Conservation (phyloP, 2,113 vertebrate species). For the Macaca mulatta region DNA sequence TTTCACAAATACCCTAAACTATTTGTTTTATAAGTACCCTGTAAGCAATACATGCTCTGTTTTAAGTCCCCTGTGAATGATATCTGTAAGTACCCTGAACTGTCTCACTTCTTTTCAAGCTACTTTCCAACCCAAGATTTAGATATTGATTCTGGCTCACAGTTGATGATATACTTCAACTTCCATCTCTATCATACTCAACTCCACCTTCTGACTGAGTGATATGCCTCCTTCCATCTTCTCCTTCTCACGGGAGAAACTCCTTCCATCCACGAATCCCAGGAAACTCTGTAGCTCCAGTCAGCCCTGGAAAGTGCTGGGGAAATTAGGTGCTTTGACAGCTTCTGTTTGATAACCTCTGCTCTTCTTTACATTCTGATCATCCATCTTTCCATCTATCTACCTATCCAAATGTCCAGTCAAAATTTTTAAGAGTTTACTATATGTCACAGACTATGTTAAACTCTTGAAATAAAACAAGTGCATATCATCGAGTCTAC, state of each 20-base stretch:
- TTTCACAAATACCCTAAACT: not conserved
- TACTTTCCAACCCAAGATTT: not conserved
- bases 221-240: not conserved
- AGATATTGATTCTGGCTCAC: not conserved
- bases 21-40: not conserved
- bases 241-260: not conserved
- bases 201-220: not conserved
- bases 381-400: not conserved
- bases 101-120: not conserved
- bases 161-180: not conserved
- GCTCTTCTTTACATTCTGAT: not conserved
- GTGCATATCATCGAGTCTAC: not conserved
- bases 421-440: not conserved
- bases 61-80: not conserved
- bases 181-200: not conserved
- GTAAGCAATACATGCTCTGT: not conserved
- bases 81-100: not conserved
- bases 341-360: not conserved
- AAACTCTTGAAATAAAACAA: not conserved
- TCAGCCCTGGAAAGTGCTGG: not conserved
- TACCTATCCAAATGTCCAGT: not conserved
- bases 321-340: not conserved
- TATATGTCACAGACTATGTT: not conserved
- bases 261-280: not conserved
- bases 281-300: rapidly evolving